Conservation (phyloP, 1,140 invertebrate genomes). For the Ericerus pela region DNA sequence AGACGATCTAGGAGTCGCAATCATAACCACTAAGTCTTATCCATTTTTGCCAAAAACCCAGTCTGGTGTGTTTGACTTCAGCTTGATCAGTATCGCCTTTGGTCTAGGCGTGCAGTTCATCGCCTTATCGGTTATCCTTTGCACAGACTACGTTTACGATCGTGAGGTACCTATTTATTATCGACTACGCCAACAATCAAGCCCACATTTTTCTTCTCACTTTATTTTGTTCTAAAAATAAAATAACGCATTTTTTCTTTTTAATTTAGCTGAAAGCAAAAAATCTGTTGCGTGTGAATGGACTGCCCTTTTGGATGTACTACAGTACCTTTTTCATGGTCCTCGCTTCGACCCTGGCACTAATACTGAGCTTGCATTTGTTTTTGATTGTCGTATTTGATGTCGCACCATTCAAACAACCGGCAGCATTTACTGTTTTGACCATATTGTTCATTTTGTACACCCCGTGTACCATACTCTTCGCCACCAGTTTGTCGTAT, state of each 20-base stretch:
- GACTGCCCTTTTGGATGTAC: constrained; percentile 58
- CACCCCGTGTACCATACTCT: constrained; percentile 56
- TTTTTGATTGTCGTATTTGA: constrained; percentile 50
- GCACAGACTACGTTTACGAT: constrained; percentile 68
- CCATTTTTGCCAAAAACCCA: constrained; percentile 49
- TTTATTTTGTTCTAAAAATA: no score
- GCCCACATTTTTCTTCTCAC: no score
- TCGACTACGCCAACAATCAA: no score
- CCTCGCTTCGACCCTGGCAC: constrained; percentile 44
- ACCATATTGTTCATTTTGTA: constrained; percentile 51
- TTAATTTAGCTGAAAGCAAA: constrained; percentile 58
- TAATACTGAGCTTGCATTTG: constrained; percentile 48
- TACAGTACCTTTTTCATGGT: constrained; percentile 60
- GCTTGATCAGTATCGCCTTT: constrained; percentile 50
- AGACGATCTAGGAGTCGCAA: background rate
- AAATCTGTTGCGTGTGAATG: constrained; percentile 68
- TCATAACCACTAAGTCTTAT: constrained; percentile 1
- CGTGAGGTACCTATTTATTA: constrained; percentile 45
- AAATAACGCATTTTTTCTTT: constrained; percentile 12
- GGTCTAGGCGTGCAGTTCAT: constrained; percentile 66
- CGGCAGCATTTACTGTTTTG: constrained; percentile 51
- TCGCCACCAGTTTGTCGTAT: constrained; percentile 59
- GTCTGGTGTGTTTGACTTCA: constrained; percentile 50
- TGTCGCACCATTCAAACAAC: constrained; percentile 46
- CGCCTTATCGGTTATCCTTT: constrained; percentile 54